Evolutionary conservation across 2,888 invertebrate genomes (phyloP).

Genomic region (Eumerus sabulonum): DNA sequence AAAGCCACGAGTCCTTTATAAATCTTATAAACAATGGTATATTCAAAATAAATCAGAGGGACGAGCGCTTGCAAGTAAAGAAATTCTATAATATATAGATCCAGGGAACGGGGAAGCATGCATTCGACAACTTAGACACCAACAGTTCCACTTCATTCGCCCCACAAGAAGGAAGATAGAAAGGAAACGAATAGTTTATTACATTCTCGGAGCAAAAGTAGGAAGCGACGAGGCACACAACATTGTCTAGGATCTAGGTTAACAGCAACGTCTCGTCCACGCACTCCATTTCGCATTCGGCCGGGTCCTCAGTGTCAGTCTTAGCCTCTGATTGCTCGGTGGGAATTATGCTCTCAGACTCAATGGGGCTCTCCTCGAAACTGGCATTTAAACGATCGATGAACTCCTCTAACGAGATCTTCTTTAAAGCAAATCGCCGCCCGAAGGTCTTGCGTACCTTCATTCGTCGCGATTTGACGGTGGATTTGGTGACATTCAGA

Average conservation of each 20-base stretch:
- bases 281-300: slow-evolving; percentile 50
- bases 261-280: slow-evolving; percentile 35
- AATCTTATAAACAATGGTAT: slow-evolving; percentile 31
- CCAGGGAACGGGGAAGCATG: slow-evolving; percentile 4
- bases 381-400: slow-evolving; percentile 75
- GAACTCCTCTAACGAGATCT: slow-evolving; percentile 75
- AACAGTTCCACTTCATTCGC: neutral
- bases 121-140: slow-evolving; percentile 32
- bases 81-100: slow-evolving; percentile 28
- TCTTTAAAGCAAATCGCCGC: slow-evolving; percentile 73
- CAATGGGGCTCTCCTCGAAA: slow-evolving; percentile 69
- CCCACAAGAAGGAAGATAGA: too few species aligned
- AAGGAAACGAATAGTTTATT: too few species aligned
- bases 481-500: slow-evolving; percentile 73
- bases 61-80: slow-evolving; percentile 2
- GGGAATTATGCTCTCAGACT: slow-evolving; percentile 15
- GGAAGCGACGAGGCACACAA: too few species aligned
- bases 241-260: neutral
- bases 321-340: slow-evolving; percentile 41
- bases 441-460: slow-evolving; percentile 76
- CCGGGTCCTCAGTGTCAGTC: slow-evolving; percentile 16
- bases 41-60: slow-evolving; percentile 24
- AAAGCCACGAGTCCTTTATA: neutral
- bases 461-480: slow-evolving; percentile 74
- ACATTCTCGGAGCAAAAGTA: too few species aligned